These are phyloP conservation scores for Sebastes flavidus DNA, from an alignment of 2,797 vertebrate species.

Conservation along the genomic window DNA sequence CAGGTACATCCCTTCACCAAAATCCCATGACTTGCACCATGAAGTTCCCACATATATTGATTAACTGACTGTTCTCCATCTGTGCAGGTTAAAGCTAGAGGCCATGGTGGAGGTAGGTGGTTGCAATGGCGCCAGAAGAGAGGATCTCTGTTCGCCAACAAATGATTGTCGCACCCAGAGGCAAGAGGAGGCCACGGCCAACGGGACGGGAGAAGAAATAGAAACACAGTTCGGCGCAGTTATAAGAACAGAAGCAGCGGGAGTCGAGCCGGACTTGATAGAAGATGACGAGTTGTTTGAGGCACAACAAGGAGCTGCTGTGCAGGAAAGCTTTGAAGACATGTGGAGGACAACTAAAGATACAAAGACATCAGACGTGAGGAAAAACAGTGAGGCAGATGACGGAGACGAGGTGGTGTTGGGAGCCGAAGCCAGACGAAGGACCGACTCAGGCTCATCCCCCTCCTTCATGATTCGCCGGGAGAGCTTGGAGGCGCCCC, in stretches of 20 bases:
- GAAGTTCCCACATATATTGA: neutral
- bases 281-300: conserved; percentile 59
- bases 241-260: neutral
- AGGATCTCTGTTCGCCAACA: conserved; percentile 11
- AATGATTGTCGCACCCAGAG: conserved; percentile 21
- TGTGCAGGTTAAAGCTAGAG: conserved; percentile 85
- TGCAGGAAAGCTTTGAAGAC: conserved; percentile 38
- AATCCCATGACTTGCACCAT: neutral
- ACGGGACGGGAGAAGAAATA: conserved; percentile 27
- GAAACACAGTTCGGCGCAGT: conserved; percentile 6
- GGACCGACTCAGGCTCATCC: conserved; percentile 61
- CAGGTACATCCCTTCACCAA: conserved; percentile 81
- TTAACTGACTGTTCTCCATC: conserved; percentile 21
- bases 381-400: conserved; percentile 45
- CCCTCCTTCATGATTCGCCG: conserved; percentile 62
- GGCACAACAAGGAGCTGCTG: conserved; percentile 15
- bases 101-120: conserved; percentile 74
- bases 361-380: neutral
- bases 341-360: conserved; percentile 12
- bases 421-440: conserved; percentile 55
- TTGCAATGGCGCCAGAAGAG: conserved; percentile 41
- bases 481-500: conserved; percentile 80
- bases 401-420: conserved; percentile 56
- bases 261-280: neutral
- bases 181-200: conserved; percentile 25